Percentiles rank a stretch among this genome's conserved stretches.
These are phyloP conservation scores for Macrotis lagotis DNA, from an alignment of 2,113 vertebrate species.

Conservation along the genomic window DNA sequence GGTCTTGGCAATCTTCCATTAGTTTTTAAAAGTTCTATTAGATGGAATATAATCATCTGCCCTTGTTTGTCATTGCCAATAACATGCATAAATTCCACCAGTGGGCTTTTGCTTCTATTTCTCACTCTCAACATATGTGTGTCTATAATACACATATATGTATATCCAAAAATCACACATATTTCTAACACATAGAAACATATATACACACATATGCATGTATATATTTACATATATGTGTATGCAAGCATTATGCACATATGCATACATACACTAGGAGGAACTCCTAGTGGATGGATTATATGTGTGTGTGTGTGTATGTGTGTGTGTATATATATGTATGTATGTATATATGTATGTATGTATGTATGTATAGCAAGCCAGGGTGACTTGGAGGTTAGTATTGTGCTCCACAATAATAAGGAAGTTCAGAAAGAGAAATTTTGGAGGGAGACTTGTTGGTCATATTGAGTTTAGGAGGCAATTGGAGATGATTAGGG, in stretches of 20 bases:
- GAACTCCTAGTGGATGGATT: too few relatives aligned
- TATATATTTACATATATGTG: too few relatives aligned
- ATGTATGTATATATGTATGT: too few relatives aligned
- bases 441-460: not conserved
- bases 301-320: too few relatives aligned
- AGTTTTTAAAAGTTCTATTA: conserved; percentile 94
- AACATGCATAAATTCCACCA: conserved; percentile 94
- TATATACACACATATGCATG: too few relatives aligned
- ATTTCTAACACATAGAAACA: too few relatives aligned
- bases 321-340: too few relatives aligned
- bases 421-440: not conserved
- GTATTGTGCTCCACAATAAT: not conserved
- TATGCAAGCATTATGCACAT: too few relatives aligned
- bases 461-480: not conserved
- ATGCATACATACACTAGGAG: not conserved
- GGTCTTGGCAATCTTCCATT: conserved; percentile 91
- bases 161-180: too few relatives aligned
- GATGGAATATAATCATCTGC: conserved; percentile 98
- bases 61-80: conserved; percentile 98
- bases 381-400: not conserved
- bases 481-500: not conserved
- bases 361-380: not conserved
- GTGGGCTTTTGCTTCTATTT: not conserved
- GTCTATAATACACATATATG: too few relatives aligned
- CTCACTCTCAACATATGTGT: not conserved